phyloP scores from a whole-genome alignment of 1,140 invertebrate species.

The Atta cephalotes region DNA sequence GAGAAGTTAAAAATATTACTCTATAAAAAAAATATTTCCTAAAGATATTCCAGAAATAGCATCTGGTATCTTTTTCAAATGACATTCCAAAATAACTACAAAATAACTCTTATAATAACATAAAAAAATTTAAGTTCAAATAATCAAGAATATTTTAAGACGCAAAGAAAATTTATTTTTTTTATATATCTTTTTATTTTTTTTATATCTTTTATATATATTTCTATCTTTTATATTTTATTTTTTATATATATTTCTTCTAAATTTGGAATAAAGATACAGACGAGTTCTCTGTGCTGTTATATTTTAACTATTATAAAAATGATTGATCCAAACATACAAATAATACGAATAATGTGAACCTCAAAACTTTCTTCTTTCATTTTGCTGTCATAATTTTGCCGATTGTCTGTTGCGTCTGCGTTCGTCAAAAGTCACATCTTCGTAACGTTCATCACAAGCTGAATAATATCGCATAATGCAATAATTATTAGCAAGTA shows the following conservation, averaged over 20 bases:
- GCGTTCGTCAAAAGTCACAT: neutral
- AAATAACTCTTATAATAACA: constrained; percentile 23
- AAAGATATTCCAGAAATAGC: constrained; percentile 6
- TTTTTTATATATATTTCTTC: neutral
- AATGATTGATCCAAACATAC: neutral
- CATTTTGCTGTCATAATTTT: neutral
- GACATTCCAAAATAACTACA: constrained; percentile 23
- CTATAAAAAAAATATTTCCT: constrained; percentile 9
- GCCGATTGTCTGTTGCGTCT: neutral
- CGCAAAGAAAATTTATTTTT: neutral
- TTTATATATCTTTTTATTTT: no score
- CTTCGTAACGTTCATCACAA: constrained; percentile 7
- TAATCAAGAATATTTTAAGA: constrained; percentile 28
- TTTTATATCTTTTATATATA: no score
- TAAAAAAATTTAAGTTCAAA: constrained; percentile 41
- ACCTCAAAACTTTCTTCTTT: neutral
- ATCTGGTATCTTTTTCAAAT: neutral
- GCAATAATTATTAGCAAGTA: constrained; percentile 38
- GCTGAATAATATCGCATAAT: constrained; percentile 23
- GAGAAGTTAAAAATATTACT: neutral
- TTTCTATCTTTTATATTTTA: no score
- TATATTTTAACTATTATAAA: constrained; percentile 2
- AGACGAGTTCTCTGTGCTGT: neutral
- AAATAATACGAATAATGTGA: neutral
- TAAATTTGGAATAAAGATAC: neutral